A percentile compares a stretch with the other conserved stretches of the same genome.
Evolutionary conservation across 2,888 invertebrate species (phyloP).

Genomic region (Heliconius ismenius): DNA sequence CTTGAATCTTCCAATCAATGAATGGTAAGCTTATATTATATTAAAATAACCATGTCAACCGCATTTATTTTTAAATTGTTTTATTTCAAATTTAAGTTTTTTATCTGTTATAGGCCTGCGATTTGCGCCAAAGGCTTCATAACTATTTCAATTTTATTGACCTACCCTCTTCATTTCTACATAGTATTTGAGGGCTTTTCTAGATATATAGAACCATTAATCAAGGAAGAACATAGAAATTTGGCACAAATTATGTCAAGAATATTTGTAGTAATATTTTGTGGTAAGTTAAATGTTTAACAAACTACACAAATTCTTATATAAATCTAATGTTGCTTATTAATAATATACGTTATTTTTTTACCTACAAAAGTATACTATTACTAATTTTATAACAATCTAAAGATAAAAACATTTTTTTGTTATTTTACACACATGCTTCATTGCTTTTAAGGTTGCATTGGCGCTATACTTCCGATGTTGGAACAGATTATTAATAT

Average conservation of each 20-base stretch:
- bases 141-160: constrained; percentile 93
- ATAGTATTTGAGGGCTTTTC: constrained; percentile 94
- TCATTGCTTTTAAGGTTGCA: constrained; percentile 62
- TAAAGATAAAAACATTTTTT: not conserved
- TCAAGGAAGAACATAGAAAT: too few relatives aligned
- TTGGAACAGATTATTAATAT: constrained; percentile 76
- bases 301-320: too few relatives aligned
- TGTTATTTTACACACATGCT: not conserved
- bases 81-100: not conserved
- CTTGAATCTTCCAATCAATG: constrained; percentile 87
- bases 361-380: too few relatives aligned
- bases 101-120: constrained; percentile 82
- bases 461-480: constrained; percentile 86
- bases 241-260: too few relatives aligned
- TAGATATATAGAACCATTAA: too few relatives aligned
- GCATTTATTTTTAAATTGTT: too few relatives aligned
- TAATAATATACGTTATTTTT: too few relatives aligned
- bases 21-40: constrained; percentile 72
- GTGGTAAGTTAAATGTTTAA: too few relatives aligned
- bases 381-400: too few relatives aligned
- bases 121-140: constrained; percentile 91
- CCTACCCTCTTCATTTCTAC: constrained; percentile 96
- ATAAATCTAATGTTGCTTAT: too few relatives aligned
- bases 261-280: too few relatives aligned
- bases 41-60: not conserved